phyloP scores from a whole-genome alignment of 2,888 invertebrate species.

The Tipula unca region DNA sequence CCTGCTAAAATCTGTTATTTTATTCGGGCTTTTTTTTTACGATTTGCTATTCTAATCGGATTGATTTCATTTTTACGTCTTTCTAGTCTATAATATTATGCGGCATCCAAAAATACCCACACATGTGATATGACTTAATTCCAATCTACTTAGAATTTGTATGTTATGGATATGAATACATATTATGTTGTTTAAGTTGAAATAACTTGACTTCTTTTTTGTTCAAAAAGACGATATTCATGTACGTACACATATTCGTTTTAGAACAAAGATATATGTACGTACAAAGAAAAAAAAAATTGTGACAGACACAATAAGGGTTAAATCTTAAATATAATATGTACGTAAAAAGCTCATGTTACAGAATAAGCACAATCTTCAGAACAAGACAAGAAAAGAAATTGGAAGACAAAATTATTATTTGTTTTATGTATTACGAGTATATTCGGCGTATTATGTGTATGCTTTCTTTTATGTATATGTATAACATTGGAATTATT shows the following conservation, averaged over 20 bases:
- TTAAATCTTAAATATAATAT: neutral
- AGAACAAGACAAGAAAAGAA: neutral
- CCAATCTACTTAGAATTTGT: neutral
- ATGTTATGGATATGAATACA: neutral
- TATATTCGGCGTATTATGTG: neutral
- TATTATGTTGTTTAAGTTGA: neutral
- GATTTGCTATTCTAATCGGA: neutral
- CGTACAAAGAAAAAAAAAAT: neutral
- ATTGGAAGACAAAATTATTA: neutral
- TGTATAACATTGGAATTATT: neutral
- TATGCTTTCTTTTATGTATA: neutral
- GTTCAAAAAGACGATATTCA: neutral
- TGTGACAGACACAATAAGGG: slow-evolving; percentile 1
- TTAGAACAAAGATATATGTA: neutral
- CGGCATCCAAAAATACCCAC: neutral
- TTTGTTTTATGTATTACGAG: neutral
- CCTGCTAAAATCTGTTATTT: neutral
- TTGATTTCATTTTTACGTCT: neutral
- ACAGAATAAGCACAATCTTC: neutral
- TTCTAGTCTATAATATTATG: neutral
- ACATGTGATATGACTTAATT: neutral
- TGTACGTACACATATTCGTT: neutral
- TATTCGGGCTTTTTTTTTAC: neutral
- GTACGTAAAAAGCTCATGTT: neutral
- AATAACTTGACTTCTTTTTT: neutral